Evolutionary conservation across 2,888 invertebrate species (phyloP).

Genomic region (Polymixis lichenea): DNA sequence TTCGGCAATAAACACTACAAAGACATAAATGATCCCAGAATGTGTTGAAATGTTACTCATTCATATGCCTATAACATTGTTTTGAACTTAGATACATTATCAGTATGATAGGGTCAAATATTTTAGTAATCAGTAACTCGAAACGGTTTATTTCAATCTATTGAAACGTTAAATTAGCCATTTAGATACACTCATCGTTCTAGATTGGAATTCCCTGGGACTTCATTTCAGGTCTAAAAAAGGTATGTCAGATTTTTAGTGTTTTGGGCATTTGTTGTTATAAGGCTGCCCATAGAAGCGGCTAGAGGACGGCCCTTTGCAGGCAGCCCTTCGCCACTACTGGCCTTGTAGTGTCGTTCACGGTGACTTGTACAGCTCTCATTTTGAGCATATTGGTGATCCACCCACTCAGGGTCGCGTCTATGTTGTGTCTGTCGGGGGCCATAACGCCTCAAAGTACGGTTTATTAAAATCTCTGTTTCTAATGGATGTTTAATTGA

Average conservation of each 20-base stretch:
- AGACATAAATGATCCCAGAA: constrained; percentile 2
- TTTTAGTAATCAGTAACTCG: constrained; percentile 47
- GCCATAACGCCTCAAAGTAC: too few species aligned
- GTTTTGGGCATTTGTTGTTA: too few species aligned
- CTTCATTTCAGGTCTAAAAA: background rate
- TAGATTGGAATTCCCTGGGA: background rate
- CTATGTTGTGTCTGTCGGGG: too few species aligned
- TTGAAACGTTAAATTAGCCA: constrained; percentile 13
- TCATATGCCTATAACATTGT: constrained; percentile 33
- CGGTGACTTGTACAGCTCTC: too few species aligned
- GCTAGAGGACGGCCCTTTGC: too few species aligned
- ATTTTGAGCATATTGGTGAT: too few species aligned
- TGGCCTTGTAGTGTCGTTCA: too few species aligned
- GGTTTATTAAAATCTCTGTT: too few species aligned
- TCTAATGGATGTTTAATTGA: too few species aligned
- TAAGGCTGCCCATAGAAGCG: too few species aligned
- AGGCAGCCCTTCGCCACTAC: too few species aligned
- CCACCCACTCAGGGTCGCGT: too few species aligned
- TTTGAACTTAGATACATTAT: constrained; percentile 62
- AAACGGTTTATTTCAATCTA: constrained; percentile 18
- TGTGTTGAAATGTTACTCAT: constrained; percentile 26
- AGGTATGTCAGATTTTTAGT: background rate
- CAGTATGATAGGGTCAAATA: constrained; percentile 56
- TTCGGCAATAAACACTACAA: background rate
- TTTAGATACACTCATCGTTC: background rate